These are phyloP conservation scores for Drosophila demipolita DNA, from an alignment of 2,888 invertebrate genomes.

Conservation along the genomic window DNA sequence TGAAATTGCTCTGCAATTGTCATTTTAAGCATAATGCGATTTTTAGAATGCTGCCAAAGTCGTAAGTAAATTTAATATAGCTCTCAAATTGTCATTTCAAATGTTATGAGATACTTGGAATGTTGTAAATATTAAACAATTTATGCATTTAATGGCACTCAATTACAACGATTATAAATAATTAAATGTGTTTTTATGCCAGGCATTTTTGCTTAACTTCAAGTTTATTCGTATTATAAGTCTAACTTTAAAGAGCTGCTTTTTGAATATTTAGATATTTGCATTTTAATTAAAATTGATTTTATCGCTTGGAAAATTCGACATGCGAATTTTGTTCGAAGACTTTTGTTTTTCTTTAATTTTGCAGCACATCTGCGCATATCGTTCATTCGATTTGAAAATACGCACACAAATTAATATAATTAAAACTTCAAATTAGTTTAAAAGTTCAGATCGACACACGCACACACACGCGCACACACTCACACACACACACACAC, in stretches of 20 bases:
- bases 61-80: not conserved
- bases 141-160: not conserved
- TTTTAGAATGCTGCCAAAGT: not conserved
- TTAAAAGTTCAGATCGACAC: constrained; percentile 58
- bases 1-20: constrained; percentile 22
- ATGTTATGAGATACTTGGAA: not conserved
- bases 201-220: not conserved
- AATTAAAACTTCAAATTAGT: constrained; percentile 77
- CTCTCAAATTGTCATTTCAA: not conserved
- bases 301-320: not conserved
- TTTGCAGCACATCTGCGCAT: constrained; percentile 2
- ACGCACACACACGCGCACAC: constrained; percentile 5
- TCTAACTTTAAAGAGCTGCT: not conserved
- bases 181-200: not conserved
- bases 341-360: not conserved
- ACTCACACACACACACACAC: constrained; percentile 2
- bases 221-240: not conserved
- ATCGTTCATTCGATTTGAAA: constrained; percentile 31
- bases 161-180: not conserved
- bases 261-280: not conserved
- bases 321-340: not conserved
- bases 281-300: not conserved
- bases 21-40: not conserved
- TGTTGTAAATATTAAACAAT: not conserved
- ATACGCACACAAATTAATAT: constrained; percentile 67